Base-by-base conservation (phyloP, 1,140 invertebrate genomes). In the Drosophila ohnishii region DNA sequence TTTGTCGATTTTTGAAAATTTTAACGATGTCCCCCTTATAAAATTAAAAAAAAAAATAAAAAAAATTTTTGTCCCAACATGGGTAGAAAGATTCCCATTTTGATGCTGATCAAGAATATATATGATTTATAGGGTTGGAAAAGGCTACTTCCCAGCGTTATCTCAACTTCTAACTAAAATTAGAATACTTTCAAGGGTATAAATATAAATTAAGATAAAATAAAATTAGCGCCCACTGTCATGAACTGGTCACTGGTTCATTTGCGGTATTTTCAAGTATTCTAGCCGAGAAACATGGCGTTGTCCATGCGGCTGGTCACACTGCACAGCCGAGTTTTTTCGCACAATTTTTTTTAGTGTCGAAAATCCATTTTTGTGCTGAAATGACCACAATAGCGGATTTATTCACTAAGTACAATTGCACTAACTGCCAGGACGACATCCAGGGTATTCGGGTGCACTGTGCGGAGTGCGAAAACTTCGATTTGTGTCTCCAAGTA, bases 401-500 rank as follows among this genome's bases (percentile, higher is more conserved):
- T 55, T 91, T 96, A 70, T 96, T 97, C 91, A 95, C 95, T 16
- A 96, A 96, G 92, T 95, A 96, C 92, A 95, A 94, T 91, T 98
- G 97, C 93, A 96, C 95, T 76, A 97, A 97, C 93, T 98, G 97
- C 92, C 96, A 97, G 92, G 96, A 97, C 92, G 96, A 97, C 92
- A 97, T 98, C 65, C 94, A 94, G 73, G 96, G 96, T 48, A 93
- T 98, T 58, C 93, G 96, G 77, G 95, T 98, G 45, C 96, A 96
- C 93, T 98, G 97, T 93, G 94, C 95, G 48, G 96, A 97, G 91
- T 98, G 97, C 92, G 92, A 93, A 76, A 95, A 96, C 91, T 96
- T 97, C 92, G 95, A 97, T 93, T 95, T 98, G 92, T 98, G 97
- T 94, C 94, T 98, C 92, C 96, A 97, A 96, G 97, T 97, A 94